phyloP scores from a whole-genome alignment of 2,113 vertebrate species.

The Lagopus leucura region DNA sequence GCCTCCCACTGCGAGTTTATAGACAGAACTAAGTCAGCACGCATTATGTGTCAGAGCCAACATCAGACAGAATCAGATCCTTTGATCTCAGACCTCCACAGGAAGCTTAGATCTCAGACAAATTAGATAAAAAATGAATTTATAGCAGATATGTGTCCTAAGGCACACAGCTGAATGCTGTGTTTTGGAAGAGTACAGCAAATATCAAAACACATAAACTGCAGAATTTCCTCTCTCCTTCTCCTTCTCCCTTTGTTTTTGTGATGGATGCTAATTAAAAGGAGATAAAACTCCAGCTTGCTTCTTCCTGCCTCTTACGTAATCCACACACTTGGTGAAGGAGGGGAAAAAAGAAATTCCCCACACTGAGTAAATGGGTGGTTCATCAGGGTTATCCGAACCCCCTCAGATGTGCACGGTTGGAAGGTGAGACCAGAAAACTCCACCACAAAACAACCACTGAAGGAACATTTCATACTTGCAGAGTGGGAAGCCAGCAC shows the following conservation, averaged over 20 bases:
- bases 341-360: conserved; percentile 14
- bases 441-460: background rate
- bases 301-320: conserved; percentile 46
- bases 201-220: conserved; percentile 81
- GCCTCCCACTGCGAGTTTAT: conserved; percentile 86
- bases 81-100: conserved; percentile 97
- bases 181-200: conserved; percentile 77
- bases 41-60: conserved; percentile 92
- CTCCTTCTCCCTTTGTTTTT: conserved; percentile 55
- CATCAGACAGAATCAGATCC: conserved; percentile 95
- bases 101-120: conserved; percentile 97
- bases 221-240: conserved; percentile 70
- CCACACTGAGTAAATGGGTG: background rate
- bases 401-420: background rate
- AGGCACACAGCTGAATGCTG: conserved; percentile 81
- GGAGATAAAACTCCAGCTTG: conserved; percentile 51
- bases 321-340: conserved; percentile 24
- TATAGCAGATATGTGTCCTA: conserved; percentile 88
- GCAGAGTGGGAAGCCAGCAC: background rate
- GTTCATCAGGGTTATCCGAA: background rate
- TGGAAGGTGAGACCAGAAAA: conserved; percentile 18
- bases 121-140: conserved; percentile 99
- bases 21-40: conserved; percentile 96
- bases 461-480: background rate
- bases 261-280: conserved; percentile 73